These are phyloP conservation scores for Anableps anableps DNA, from an alignment of 2,797 vertebrate genomes.

Conservation along the genomic window DNA sequence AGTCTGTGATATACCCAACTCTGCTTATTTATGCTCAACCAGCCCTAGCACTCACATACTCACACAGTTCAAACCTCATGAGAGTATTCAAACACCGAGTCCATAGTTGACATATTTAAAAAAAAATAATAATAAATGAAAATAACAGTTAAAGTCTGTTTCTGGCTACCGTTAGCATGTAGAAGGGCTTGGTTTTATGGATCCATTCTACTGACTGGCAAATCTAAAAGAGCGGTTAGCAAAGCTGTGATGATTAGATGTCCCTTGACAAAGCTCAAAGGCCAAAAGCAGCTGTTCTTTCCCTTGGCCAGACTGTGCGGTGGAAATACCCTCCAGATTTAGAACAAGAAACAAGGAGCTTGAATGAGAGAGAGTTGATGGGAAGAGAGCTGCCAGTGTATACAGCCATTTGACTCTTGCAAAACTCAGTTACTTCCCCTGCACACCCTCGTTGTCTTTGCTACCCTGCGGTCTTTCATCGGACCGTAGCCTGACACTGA, in stretches of 20 bases:
- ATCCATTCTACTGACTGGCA: slow-evolving; percentile 75
- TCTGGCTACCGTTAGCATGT: slow-evolving; percentile 42
- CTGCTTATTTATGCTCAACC: slow-evolving; percentile 38
- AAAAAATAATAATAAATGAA: slow-evolving; percentile 19
- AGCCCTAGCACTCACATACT: slow-evolving; percentile 42
- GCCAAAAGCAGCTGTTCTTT: slow-evolving; percentile 79
- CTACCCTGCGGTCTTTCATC: slow-evolving; percentile 54
- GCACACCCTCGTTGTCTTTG: slow-evolving; percentile 49
- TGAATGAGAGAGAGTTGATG: slow-evolving; percentile 47
- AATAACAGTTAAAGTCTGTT: slow-evolving; percentile 36
- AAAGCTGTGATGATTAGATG: slow-evolving; percentile 76
- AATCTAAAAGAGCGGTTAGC: slow-evolving; percentile 66
- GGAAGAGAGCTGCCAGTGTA: slow-evolving; percentile 34
- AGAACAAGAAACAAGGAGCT: slow-evolving; percentile 45
- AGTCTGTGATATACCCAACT: slow-evolving; percentile 38
- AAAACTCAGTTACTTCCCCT: slow-evolving; percentile 59
- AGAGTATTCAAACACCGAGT: slow-evolving; percentile 47
- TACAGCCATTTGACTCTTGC: slow-evolving; percentile 50
- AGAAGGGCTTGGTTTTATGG: slow-evolving; percentile 43
- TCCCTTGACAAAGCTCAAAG: slow-evolving; percentile 65
- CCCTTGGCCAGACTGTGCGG: slow-evolving; percentile 75
- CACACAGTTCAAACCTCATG: slow-evolving; percentile 49
- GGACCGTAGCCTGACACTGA: slow-evolving; percentile 60
- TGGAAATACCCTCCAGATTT: slow-evolving; percentile 76
- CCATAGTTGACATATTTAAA: slow-evolving; percentile 24